Conservation (phyloP, 1,140 invertebrate species). For the Aphis gossypii region DNA sequence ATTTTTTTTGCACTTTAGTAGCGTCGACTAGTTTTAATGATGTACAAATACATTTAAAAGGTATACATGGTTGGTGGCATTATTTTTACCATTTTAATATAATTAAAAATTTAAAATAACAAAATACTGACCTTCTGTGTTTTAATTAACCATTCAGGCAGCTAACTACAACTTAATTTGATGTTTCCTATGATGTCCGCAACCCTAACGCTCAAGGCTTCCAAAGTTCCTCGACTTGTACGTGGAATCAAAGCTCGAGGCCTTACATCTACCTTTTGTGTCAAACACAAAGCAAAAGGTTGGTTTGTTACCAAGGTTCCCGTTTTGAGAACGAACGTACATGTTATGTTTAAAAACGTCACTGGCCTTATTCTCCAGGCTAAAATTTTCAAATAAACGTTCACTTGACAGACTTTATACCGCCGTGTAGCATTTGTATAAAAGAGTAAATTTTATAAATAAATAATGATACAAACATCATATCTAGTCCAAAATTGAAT, state of each 20-base stretch:
- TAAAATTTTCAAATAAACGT: conserved; percentile 18
- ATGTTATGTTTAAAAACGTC: not conserved
- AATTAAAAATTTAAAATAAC: not conserved
- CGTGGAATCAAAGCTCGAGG: not conserved
- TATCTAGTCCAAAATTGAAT: not conserved
- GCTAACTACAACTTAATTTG: conserved; percentile 15
- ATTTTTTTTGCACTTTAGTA: not conserved
- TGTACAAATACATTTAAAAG: not conserved
- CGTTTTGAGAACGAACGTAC: not conserved
- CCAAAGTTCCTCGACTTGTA: conserved; percentile 10
- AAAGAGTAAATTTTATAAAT: not conserved
- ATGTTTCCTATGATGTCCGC: conserved; percentile 1
- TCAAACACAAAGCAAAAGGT: conserved; percentile 21
- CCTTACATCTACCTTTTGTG: conserved; percentile 26
- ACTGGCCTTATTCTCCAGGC: not conserved
- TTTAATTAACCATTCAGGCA: not conserved
- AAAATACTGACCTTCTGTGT: conserved; percentile 10
- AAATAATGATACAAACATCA: not conserved
- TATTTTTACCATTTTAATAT: not conserved
- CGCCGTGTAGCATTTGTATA: not conserved
- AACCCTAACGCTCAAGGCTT: not conserved
- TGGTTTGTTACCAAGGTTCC: not conserved
- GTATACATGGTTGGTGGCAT: not conserved
- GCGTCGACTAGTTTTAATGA: not conserved
- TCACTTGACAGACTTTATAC: not conserved